Evolutionary conservation across 2,888 invertebrate species (phyloP).

Genomic region (Machimus rusticus): DNA sequence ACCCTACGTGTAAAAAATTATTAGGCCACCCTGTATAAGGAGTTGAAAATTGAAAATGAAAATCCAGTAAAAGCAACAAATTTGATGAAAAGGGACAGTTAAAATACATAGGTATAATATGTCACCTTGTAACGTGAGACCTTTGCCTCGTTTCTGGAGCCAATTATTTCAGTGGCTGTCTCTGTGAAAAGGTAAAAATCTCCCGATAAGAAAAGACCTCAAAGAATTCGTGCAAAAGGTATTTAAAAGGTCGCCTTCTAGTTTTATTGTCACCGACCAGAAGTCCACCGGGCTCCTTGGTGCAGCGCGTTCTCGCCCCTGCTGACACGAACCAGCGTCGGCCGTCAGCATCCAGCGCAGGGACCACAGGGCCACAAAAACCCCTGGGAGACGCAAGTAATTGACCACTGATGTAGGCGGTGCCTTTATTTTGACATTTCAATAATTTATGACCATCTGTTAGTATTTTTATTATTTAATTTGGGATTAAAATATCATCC

Average conservation of each 20-base stretch:
- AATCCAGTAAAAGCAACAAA: background rate
- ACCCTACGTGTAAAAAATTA: background rate
- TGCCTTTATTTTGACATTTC: constrained; percentile 53
- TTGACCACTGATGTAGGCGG: constrained; percentile 53
- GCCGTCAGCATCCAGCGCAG: background rate
- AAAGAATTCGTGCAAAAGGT: background rate
- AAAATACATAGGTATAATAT: background rate
- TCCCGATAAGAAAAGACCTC: background rate
- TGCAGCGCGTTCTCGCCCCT: background rate
- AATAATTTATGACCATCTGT: constrained; percentile 53
- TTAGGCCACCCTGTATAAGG: background rate
- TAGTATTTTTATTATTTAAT: constrained; percentile 49
- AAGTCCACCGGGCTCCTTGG: background rate
- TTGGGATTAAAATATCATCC: constrained; percentile 47
- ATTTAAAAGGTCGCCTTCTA: background rate
- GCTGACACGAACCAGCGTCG: background rate
- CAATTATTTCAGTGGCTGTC: background rate
- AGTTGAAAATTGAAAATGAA: too few species aligned
- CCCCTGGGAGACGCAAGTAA: constrained; percentile 45
- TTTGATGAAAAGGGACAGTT: background rate
- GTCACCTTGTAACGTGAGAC: background rate
- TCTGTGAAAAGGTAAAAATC: background rate
- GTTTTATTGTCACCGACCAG: background rate
- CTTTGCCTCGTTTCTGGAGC: background rate
- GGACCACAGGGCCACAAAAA: background rate